A percentile compares a stretch with the other conserved stretches of the same genome.
phyloP scores from a whole-genome alignment of 2,797 vertebrate genomes.

The Cheirogaleus major region DNA sequence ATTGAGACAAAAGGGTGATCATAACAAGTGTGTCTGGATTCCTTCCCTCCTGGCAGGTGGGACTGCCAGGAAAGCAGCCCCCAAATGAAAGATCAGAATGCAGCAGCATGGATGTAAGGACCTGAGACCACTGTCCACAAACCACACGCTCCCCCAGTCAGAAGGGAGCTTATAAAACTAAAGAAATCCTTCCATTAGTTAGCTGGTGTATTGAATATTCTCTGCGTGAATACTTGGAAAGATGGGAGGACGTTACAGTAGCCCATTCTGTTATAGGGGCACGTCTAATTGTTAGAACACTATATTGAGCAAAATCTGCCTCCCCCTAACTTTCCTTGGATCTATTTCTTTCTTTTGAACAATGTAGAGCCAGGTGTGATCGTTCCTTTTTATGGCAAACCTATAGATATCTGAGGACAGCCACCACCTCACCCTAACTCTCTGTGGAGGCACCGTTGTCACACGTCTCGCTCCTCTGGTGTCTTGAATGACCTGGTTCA shows the following conservation, averaged over 20 bases:
- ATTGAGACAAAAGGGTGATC: neutral
- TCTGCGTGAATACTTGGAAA: neutral
- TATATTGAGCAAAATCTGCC: neutral
- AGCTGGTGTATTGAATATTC: neutral
- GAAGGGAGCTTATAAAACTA: neutral
- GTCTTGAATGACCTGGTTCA: neutral
- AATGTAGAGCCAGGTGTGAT: neutral
- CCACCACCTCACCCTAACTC: neutral
- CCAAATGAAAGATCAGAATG: neutral
- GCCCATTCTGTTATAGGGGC: neutral
- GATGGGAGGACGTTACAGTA: neutral
- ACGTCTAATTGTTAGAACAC: neutral
- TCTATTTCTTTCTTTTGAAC: neutral
- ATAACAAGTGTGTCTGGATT: neutral
- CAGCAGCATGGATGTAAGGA: neutral
- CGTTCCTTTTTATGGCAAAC: neutral
- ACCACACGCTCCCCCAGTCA: neutral
- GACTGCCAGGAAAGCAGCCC: neutral
- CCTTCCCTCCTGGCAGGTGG: neutral
- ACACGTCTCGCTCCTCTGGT: neutral
- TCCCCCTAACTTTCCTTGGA: neutral
- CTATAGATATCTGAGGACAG: neutral
- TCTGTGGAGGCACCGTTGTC: neutral
- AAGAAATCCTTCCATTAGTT: neutral
- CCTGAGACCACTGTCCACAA: neutral